A percentile compares a stretch with the other conserved stretches of the same genome.
Conservation (phyloP, 2,797 vertebrate species). For the Acropternis orthonyx region DNA sequence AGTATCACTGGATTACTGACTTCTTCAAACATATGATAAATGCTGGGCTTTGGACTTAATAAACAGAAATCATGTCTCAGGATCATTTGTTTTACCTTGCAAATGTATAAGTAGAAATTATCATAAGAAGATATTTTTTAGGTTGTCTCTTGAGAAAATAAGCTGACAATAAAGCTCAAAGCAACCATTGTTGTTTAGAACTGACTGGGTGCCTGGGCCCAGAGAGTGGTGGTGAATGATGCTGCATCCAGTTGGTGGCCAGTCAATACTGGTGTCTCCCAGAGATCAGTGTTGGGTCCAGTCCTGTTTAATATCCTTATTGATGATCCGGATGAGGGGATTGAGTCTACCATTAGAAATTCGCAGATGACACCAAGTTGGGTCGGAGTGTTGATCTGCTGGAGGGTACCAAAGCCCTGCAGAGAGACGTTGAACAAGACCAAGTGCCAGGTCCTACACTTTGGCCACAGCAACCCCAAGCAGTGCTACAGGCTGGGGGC, state of each 20-base stretch:
- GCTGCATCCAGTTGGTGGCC: not conserved
- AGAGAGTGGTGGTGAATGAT: not conserved
- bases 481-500: not conserved
- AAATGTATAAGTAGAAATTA: not conserved
- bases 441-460: not conserved
- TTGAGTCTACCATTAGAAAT: not conserved
- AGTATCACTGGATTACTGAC: not conserved
- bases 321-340: not conserved
- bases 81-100: not conserved
- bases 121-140: not conserved
- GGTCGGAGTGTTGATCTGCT: rapidly evolving
- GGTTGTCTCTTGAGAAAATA: not conserved
- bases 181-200: not conserved
- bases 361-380: not conserved
- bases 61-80: not conserved
- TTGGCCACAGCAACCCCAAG: not conserved
- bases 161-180: not conserved
- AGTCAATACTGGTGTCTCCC: not conserved
- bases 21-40: not conserved
- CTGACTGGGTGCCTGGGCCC: rapidly evolving
- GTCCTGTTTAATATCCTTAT: not conserved
- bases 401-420: not conserved
- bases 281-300: not conserved
- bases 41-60: not conserved
- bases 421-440: not conserved